These are phyloP conservation scores for Sebastes iracundus DNA, from an alignment of 2,797 vertebrate species.

Conservation along the genomic window DNA sequence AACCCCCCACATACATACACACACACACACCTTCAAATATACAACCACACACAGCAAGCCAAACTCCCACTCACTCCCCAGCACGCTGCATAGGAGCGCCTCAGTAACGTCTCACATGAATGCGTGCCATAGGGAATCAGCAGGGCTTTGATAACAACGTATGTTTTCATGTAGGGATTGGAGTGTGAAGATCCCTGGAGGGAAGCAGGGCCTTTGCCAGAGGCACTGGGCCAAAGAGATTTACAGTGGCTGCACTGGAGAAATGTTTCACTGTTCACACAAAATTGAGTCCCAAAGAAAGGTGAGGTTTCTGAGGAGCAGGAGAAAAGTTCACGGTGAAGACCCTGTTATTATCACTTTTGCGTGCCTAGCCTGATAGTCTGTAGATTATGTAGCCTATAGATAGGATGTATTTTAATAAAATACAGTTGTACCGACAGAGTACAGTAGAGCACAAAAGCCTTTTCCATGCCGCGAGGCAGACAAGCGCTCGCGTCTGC, in stretches of 20 bases:
- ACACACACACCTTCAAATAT: constrained; percentile 4
- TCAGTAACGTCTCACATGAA: constrained; percentile 46
- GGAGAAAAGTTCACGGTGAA: background rate
- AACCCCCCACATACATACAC: background rate
- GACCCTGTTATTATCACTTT: background rate
- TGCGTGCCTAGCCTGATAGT: too few species aligned
- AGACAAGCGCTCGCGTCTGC: too few species aligned
- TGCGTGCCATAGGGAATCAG: constrained; percentile 40
- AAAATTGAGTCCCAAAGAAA: constrained; percentile 1
- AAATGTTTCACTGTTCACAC: constrained; percentile 39
- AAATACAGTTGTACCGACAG: too few species aligned
- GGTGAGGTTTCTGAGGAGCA: background rate
- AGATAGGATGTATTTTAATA: too few species aligned
- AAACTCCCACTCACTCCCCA: constrained; percentile 46
- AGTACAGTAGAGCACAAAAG: too few species aligned
- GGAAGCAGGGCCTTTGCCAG: constrained; percentile 37
- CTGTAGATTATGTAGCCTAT: too few species aligned
- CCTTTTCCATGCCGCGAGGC: too few species aligned
- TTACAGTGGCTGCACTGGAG: constrained; percentile 37
- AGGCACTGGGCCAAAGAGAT: constrained; percentile 39
- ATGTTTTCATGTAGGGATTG: constrained; percentile 64
- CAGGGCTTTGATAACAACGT: constrained; percentile 57
- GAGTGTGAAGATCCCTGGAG: constrained; percentile 50
- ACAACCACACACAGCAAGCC: constrained; percentile 9
- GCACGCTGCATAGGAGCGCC: constrained; percentile 1